A percentile compares a stretch with the other conserved stretches of the same genome.
Conservation (phyloP, 1,140 invertebrate genomes). For the Paracyclopina nana region DNA sequence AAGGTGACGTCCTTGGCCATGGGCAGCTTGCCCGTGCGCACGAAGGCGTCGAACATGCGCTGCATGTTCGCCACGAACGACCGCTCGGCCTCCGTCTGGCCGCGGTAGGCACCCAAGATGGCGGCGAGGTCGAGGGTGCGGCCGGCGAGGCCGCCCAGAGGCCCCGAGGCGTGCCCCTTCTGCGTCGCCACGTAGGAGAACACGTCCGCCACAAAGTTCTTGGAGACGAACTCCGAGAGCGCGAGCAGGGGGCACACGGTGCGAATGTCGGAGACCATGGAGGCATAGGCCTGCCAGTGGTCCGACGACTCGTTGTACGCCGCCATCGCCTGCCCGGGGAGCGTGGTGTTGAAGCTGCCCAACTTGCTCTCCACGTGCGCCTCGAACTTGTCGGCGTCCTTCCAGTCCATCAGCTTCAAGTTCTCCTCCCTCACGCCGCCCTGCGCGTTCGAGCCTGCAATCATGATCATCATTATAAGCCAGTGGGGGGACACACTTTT, state of each 20-base stretch:
- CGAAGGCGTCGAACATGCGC: slow-evolving; percentile 55
- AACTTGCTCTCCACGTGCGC: slow-evolving; percentile 2
- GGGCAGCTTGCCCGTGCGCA: slow-evolving; percentile 35
- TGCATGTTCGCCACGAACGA: slow-evolving; percentile 54
- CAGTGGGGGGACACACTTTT: too few species aligned
- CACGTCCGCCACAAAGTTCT: slow-evolving; percentile 31
- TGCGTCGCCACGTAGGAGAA: slow-evolving; percentile 51
- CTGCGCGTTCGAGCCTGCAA: slow-evolving; percentile 41
- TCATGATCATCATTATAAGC: background rate
- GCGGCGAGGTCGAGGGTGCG: slow-evolving; percentile 46
- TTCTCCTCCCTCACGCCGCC: slow-evolving; percentile 40
- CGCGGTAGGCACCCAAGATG: slow-evolving; percentile 50
- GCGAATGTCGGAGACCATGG: slow-evolving; percentile 53
- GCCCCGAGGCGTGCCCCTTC: slow-evolving; percentile 16
- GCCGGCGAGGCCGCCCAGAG: slow-evolving; percentile 33
- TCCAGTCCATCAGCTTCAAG: slow-evolving; percentile 25
- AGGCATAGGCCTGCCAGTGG: slow-evolving; percentile 22
- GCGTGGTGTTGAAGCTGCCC: slow-evolving; percentile 5
- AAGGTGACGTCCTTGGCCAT: slow-evolving; percentile 21
- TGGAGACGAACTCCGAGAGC: slow-evolving; percentile 29
- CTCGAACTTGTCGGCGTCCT: slow-evolving; percentile 2
- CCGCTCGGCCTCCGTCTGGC: slow-evolving; percentile 43
- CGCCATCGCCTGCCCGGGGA: background rate
- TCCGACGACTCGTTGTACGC: slow-evolving; percentile 29
- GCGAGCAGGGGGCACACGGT: slow-evolving; percentile 51